A percentile compares a stretch with the other conserved stretches of the same genome.
Conservation (phyloP, 2,113 vertebrate genomes). For the Apaloderma vittatum region DNA sequence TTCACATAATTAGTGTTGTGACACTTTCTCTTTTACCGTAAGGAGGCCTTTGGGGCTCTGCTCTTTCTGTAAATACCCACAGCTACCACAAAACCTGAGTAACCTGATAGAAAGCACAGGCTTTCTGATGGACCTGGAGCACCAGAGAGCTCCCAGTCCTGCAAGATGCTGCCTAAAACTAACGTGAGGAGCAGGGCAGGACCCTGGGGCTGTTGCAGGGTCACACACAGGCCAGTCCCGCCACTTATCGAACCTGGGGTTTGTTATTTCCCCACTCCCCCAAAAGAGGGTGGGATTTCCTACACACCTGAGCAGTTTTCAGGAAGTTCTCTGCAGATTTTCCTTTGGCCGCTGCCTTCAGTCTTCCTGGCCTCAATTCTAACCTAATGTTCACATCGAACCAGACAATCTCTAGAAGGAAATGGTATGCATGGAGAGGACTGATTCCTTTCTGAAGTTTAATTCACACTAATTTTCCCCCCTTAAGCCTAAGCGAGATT, state of each 20-base stretch:
- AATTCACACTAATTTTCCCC: neutral
- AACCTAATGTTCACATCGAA: neutral
- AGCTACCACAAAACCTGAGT: neutral
- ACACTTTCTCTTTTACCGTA: neutral
- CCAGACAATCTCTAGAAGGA: neutral
- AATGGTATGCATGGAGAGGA: neutral
- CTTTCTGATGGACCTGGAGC: neutral
- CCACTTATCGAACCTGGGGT: neutral
- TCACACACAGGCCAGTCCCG: neutral
- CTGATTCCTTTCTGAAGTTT: neutral
- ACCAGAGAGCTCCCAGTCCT: neutral
- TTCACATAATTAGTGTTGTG: neutral
- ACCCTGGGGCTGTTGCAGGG: neutral
- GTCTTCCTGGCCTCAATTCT: neutral
- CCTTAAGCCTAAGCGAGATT: neutral
- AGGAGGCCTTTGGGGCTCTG: slow-evolving; percentile 14
- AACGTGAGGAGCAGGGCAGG: accelerated
- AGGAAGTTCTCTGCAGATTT: neutral
- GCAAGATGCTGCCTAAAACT: neutral
- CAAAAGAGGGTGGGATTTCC: neutral
- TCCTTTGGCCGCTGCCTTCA: neutral
- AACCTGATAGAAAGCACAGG: neutral
- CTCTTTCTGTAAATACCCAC: neutral
- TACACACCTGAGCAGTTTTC: neutral
- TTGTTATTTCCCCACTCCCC: neutral